Conservation (phyloP, 1,140 invertebrate species). For the Macrocentrus cingulum region DNA sequence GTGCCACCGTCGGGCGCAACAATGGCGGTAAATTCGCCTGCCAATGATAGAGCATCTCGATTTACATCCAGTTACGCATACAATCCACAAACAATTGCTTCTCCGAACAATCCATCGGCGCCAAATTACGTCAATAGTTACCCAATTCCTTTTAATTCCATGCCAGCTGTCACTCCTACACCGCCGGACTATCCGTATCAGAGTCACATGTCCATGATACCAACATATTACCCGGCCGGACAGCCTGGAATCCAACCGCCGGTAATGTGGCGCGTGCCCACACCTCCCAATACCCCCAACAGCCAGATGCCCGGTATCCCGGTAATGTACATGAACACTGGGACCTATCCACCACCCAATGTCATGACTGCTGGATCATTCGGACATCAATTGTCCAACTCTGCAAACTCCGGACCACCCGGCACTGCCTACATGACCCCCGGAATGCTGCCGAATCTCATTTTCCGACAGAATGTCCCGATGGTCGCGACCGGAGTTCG, state of each 20-base stretch:
- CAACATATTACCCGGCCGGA: constrained; percentile 47
- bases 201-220: constrained; percentile 49
- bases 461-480: constrained; percentile 56
- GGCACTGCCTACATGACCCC: constrained; percentile 48
- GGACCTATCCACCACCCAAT: constrained; percentile 46
- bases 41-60: constrained; percentile 47
- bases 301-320: constrained; percentile 54
- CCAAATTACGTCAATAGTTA: constrained; percentile 53
- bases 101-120: constrained; percentile 50
- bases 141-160: constrained; percentile 51
- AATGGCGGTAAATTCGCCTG: constrained; percentile 46
- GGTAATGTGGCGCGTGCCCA: constrained; percentile 54
- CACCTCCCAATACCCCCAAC: constrained; percentile 53
- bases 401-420: constrained; percentile 44
- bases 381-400: constrained; percentile 47
- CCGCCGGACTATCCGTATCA: constrained; percentile 50
- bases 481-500: constrained; percentile 46
- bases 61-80: constrained; percentile 50
- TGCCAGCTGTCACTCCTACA: constrained; percentile 43
- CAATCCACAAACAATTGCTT: constrained; percentile 53
- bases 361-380: constrained; percentile 48
- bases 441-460: constrained; percentile 51
- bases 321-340: constrained; percentile 56
- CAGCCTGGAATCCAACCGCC: constrained; percentile 51
- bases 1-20: constrained; percentile 48